phyloP scores from a whole-genome alignment of 2,113 vertebrate genomes.

The Castor canadensis region DNA sequence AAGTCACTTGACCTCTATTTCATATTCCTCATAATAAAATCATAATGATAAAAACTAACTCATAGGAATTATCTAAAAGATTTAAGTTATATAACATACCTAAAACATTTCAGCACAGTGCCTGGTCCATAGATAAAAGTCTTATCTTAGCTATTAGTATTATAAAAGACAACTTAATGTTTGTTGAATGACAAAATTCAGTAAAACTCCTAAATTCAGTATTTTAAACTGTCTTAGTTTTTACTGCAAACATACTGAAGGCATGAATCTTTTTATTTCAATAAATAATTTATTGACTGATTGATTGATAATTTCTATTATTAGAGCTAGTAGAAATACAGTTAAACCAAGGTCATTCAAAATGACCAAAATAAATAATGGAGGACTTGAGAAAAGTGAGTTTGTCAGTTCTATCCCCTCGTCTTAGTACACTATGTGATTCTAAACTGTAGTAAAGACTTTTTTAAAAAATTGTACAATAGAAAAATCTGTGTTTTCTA shows the following conservation, averaged over 20 bases:
- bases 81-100: background rate
- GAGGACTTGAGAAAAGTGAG: background rate
- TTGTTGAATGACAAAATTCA: conserved; percentile 26
- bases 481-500: conserved; percentile 2
- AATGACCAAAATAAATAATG: background rate
- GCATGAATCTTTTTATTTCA: conserved; percentile 35
- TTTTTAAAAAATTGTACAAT: background rate
- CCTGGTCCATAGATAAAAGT: background rate
- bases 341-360: background rate
- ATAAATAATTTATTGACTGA: background rate
- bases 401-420: background rate
- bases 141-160: conserved; percentile 20
- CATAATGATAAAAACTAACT: conserved; percentile 28
- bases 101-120: conserved; percentile 8
- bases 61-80: background rate
- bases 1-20: conserved; percentile 10
- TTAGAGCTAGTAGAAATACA: conserved; percentile 9
- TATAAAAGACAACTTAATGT: background rate
- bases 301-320: background rate
- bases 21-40: conserved; percentile 20
- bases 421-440: background rate
- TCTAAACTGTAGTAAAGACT: background rate
- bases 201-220: conserved; percentile 28
- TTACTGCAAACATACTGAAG: background rate
- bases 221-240: background rate